phyloP scores from a whole-genome alignment of 1,140 invertebrate genomes.

The Polypedilum vanderplanki region DNA sequence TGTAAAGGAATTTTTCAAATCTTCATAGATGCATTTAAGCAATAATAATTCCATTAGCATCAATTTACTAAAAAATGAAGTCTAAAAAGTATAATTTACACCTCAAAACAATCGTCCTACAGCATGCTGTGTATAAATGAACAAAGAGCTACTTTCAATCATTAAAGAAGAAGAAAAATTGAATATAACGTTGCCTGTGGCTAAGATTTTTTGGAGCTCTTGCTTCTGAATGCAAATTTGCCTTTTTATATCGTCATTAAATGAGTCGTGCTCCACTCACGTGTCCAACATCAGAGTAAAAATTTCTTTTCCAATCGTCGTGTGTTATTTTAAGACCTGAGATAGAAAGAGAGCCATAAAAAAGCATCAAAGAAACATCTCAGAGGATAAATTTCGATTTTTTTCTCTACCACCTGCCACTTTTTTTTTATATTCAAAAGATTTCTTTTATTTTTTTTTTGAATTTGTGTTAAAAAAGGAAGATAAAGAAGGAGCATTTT shows the following conservation, averaged over 20 bases:
- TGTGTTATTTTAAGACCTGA: not conserved
- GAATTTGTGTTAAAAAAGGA: not conserved
- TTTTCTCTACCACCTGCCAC: conserved; percentile 1
- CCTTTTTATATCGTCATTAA: not conserved
- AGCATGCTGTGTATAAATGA: too few species aligned
- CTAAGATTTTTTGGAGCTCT: too few species aligned
- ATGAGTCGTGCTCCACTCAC: not conserved
- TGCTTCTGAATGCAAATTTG: not conserved
- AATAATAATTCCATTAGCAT: too few species aligned
- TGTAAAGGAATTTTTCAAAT: too few species aligned
- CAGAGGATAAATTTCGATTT: not conserved
- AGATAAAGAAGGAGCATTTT: not conserved
- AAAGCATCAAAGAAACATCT: not conserved
- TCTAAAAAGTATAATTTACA: too few species aligned
- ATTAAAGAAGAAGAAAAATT: too few species aligned
- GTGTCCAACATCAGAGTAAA: conserved; percentile 10
- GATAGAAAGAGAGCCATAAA: not conserved
- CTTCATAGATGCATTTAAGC: too few species aligned
- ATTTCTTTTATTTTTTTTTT: conserved; percentile 2
- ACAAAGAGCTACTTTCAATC: too few species aligned
- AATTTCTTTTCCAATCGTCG: not conserved
- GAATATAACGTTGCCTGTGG: too few species aligned
- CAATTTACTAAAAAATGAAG: too few species aligned
- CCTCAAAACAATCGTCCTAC: too few species aligned
- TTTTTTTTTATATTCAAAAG: conserved; percentile 3